These are phyloP conservation scores for Drosophila oshimai DNA, from an alignment of 1,140 invertebrate species.

Conservation along the genomic window DNA sequence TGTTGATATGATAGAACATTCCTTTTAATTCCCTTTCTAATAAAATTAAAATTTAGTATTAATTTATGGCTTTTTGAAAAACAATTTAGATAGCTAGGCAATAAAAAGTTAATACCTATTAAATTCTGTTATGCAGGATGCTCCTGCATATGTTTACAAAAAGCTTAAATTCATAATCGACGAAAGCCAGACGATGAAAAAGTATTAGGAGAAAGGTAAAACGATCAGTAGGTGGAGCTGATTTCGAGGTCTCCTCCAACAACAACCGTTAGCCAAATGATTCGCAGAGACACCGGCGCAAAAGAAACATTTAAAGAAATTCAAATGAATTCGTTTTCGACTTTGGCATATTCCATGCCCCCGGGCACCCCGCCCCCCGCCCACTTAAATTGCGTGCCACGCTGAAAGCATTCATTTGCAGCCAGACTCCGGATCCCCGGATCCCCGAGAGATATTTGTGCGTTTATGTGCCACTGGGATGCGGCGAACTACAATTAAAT, in stretches of 20 bases:
- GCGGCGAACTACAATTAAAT: constrained; percentile 80
- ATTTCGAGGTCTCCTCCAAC: not conserved
- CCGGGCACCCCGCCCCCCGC: constrained; percentile 70
- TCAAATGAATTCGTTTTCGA: constrained; percentile 70
- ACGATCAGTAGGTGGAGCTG: constrained; percentile 5
- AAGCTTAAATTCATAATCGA: not conserved
- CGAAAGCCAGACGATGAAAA: constrained; percentile 24
- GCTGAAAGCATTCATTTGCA: constrained; percentile 76
- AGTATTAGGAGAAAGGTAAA: constrained; percentile 22
- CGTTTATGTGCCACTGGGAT: constrained; percentile 56
- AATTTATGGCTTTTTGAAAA: not conserved
- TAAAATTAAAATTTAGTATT: not conserved
- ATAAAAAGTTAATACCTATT: not conserved
- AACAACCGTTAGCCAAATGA: constrained; percentile 53
- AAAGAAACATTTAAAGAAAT: constrained; percentile 68
- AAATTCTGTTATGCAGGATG: not conserved
- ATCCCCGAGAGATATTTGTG: constrained; percentile 38
- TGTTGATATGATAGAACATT: no score
- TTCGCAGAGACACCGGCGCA: constrained; percentile 9
- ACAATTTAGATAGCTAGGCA: not conserved
- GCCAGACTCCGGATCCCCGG: no score
- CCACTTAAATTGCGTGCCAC: constrained; percentile 82
- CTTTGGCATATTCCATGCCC: constrained; percentile 18
- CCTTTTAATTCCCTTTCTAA: no score
- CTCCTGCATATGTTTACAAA: not conserved